Conservation (phyloP, 2,113 vertebrate species). For the Arizona elegans region DNA sequence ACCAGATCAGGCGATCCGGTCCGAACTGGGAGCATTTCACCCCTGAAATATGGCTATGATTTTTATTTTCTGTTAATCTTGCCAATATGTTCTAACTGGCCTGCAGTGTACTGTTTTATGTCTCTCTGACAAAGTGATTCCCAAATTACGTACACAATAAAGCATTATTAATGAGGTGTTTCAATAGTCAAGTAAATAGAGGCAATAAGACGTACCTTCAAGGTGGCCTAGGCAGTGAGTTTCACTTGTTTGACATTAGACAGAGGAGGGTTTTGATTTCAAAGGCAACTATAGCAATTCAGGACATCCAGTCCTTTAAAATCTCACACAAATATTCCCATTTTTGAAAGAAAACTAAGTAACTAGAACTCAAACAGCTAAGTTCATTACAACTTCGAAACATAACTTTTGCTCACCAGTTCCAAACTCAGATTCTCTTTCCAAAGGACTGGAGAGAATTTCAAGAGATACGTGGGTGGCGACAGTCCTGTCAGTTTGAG, state of each 20-base stretch:
- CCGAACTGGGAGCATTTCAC: too few species aligned
- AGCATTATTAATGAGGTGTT: not conserved
- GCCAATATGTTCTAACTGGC: not conserved
- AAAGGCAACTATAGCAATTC: not conserved
- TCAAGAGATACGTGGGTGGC: not conserved
- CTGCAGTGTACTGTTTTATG: not conserved
- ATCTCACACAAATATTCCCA: not conserved
- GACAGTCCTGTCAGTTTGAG: not conserved
- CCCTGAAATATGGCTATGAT: not conserved
- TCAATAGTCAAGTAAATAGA: not conserved
- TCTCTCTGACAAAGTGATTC: not conserved
- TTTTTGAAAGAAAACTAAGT: not conserved
- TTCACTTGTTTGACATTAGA: not conserved
- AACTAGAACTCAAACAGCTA: not conserved
- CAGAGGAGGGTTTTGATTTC: not conserved
- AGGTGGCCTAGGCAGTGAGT: not conserved
- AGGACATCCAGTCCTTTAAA: not conserved
- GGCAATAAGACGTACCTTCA: not conserved
- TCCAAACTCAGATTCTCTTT: not conserved
- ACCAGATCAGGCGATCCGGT: too few species aligned
- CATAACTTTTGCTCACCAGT: not conserved
- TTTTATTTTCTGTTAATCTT: not conserved
- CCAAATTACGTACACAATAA: not conserved
- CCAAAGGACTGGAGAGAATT: not conserved
- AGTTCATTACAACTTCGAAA: not conserved